phyloP scores from a whole-genome alignment of 2,797 vertebrate genomes.

The Acanthurus leucopareius region DNA sequence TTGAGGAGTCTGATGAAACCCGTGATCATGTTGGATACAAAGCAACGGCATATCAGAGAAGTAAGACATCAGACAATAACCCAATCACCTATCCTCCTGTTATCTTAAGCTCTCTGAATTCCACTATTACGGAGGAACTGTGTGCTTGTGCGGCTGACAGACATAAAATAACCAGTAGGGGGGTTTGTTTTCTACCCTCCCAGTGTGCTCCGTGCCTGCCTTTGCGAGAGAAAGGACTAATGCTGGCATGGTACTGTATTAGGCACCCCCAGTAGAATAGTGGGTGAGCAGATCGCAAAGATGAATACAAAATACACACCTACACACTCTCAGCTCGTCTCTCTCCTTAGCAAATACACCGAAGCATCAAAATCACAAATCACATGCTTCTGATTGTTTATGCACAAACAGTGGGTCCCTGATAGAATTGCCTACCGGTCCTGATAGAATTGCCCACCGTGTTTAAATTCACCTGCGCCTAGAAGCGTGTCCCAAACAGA shows the following conservation, averaged over 20 bases:
- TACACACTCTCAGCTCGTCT: conserved; percentile 82
- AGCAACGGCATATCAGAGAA: conserved; percentile 82
- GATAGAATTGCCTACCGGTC: conserved; percentile 86
- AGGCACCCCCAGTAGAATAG: conserved; percentile 86
- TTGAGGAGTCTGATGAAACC: conserved; percentile 78
- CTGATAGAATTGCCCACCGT: conserved; percentile 86
- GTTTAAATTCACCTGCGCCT: conserved; percentile 88
- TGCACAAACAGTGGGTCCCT: conserved; percentile 87
- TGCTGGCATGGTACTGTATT: conserved; percentile 86
- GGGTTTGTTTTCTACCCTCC: conserved; percentile 87
- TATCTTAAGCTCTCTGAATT: conserved; percentile 86
- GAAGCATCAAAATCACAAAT: conserved; percentile 87
- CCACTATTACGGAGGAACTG: conserved; percentile 83
- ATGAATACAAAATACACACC: conserved; percentile 87
- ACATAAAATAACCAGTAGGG: conserved; percentile 88
- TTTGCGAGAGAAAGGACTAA: conserved; percentile 85
- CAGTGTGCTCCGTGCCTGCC: conserved; percentile 84
- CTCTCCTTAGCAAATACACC: conserved; percentile 83
- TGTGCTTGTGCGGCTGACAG: conserved; percentile 81
- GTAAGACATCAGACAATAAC: conserved; percentile 85
- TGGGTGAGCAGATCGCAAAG: conserved; percentile 86
- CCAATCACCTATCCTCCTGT: conserved; percentile 86
- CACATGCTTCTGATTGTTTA: conserved; percentile 88
- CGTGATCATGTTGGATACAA: conserved; percentile 77
- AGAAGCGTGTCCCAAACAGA: conserved; percentile 86